These are phyloP conservation scores for Mirounga angustirostris DNA, from an alignment of 2,113 vertebrate species.

Conservation along the genomic window DNA sequence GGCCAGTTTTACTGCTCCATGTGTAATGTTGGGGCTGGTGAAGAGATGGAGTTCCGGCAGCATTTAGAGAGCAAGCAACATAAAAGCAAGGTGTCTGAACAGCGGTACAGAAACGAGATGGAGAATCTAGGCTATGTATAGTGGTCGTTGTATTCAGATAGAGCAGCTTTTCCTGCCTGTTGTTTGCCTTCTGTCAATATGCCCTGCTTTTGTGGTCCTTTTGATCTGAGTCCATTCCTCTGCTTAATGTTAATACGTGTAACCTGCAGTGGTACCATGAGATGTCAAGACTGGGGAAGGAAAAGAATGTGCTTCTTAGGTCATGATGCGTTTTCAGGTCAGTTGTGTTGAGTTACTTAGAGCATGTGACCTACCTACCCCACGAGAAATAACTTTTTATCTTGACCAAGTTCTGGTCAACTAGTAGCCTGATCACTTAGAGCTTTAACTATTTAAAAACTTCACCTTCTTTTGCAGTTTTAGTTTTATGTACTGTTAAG, in stretches of 20 bases:
- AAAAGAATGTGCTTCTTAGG: conserved; percentile 81
- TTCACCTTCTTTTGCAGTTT: conserved; percentile 51
- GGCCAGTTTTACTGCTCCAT: conserved; percentile 99
- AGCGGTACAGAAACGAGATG: conserved; percentile 97
- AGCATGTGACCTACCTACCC: conserved; percentile 52
- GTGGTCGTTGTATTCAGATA: conserved; percentile 74
- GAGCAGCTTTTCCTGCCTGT: conserved; percentile 86
- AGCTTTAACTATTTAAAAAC: conserved; percentile 56
- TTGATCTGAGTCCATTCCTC: conserved; percentile 86
- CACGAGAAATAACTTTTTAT: conserved; percentile 41
- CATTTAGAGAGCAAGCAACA: conserved; percentile 99
- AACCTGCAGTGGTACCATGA: conserved; percentile 82
- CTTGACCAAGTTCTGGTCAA: conserved; percentile 37
- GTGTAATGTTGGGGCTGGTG: conserved; percentile 97
- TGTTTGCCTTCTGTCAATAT: conserved; percentile 85
- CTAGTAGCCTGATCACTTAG: conserved; percentile 61
- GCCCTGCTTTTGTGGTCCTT: conserved; percentile 88
- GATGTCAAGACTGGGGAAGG: conserved; percentile 78
- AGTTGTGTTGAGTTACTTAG: conserved; percentile 30
- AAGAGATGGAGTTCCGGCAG: conserved; percentile 97
- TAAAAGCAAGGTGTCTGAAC: conserved; percentile 97
- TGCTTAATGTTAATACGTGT: conserved; percentile 85
- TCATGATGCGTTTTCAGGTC: conserved; percentile 80
- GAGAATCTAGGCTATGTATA: conserved; percentile 98
- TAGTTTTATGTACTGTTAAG: conserved; percentile 51